Conservation (phyloP, 2,113 vertebrate species). For the Acanthisitta chloris region DNA sequence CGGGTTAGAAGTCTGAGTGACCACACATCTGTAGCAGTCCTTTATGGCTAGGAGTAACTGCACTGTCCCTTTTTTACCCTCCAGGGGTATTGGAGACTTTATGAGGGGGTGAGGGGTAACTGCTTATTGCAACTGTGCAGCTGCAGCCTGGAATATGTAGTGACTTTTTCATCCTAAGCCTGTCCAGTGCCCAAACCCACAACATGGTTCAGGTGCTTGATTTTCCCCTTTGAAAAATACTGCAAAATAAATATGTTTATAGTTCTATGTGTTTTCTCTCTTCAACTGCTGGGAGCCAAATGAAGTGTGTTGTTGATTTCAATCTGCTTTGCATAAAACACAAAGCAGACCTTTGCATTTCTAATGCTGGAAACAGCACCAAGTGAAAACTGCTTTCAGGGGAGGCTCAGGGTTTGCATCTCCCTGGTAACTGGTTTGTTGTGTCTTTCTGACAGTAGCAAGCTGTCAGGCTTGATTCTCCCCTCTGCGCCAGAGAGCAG, state of each 20-base stretch:
- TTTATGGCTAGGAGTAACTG: not conserved
- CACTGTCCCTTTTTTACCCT: not conserved
- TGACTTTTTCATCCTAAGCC: not conserved
- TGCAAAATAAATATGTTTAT: not conserved
- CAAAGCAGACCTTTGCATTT: not conserved
- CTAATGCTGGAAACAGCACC: not conserved
- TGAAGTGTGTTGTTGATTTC: conserved; percentile 5
- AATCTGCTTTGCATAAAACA: conserved; percentile 24
- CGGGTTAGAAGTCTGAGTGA: not conserved
- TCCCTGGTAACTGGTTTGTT: not conserved
- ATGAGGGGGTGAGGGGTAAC: fast-evolving
- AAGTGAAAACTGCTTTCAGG: not conserved
- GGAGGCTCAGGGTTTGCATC: not conserved
- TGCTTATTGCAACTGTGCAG: not conserved
- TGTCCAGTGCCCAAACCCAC: not conserved
- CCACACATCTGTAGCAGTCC: not conserved
- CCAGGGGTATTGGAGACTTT: fast-evolving
- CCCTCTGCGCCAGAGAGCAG: not conserved
- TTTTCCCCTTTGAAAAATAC: not conserved
- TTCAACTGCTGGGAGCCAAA: not conserved
- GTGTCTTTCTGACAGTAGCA: not conserved
- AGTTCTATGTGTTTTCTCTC: not conserved
- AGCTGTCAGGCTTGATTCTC: not conserved
- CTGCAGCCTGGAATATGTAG: fast-evolving
- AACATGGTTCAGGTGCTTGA: not conserved